These are phyloP conservation scores for Schlechtendalia chinensis DNA, from an alignment of 1,140 invertebrate genomes.

Conservation along the genomic window DNA sequence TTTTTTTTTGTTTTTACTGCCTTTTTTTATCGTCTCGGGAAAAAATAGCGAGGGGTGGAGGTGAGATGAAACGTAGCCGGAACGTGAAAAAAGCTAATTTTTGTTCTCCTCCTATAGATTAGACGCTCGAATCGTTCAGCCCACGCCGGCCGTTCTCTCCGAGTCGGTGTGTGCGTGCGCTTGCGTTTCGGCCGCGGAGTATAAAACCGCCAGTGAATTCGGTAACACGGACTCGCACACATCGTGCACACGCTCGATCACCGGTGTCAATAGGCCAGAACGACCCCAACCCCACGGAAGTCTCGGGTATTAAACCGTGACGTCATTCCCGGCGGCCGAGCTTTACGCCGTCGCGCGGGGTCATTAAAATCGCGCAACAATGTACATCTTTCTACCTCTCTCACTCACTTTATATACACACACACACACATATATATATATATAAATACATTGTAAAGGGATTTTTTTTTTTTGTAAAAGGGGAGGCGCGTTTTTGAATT, in stretches of 20 bases:
- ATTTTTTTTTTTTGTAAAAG: slow-evolving; percentile 39
- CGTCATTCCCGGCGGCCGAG: slow-evolving; percentile 27
- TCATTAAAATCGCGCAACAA: slow-evolving; percentile 49
- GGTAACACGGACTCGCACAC: not conserved
- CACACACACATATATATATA: not conserved
- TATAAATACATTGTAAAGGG: slow-evolving; percentile 8
- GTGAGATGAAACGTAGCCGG: too few relatives aligned
- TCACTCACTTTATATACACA: not conserved
- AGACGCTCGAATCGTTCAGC: too few relatives aligned
- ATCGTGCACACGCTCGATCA: slow-evolving; percentile 15
- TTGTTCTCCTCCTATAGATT: too few relatives aligned
- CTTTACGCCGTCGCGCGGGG: slow-evolving; percentile 35
- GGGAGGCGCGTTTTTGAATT: slow-evolving; percentile 30
- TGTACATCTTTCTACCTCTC: slow-evolving; percentile 6
- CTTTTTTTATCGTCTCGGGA: too few relatives aligned
- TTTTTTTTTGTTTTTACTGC: too few relatives aligned
- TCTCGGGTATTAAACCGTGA: slow-evolving; percentile 48
- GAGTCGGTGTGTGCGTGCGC: too few relatives aligned
- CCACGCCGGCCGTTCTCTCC: too few relatives aligned
- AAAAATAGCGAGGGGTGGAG: too few relatives aligned
- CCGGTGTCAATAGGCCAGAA: slow-evolving; percentile 49
- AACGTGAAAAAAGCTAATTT: too few relatives aligned
- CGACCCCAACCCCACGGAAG: slow-evolving; percentile 47
- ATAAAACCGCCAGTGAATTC: slow-evolving; percentile 46
- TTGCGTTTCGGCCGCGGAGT: too few relatives aligned